These are phyloP conservation scores for Choristoneura rosaceana DNA, from an alignment of 2,888 invertebrate species.

Conservation along the genomic window DNA sequence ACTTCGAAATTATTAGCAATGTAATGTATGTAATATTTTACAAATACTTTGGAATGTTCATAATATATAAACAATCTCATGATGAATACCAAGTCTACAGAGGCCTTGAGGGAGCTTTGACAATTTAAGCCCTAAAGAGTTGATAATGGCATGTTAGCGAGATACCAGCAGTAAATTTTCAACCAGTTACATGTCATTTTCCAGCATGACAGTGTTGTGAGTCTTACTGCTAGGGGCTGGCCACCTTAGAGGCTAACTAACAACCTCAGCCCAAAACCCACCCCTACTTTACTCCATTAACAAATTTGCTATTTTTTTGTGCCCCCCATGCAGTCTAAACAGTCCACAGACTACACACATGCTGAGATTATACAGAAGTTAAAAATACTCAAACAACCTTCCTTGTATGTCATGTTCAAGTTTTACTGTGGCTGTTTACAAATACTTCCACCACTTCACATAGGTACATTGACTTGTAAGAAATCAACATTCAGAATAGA, in stretches of 20 bases:
- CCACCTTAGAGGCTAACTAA: constrained; percentile 44
- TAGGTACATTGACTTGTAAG: constrained; percentile 14
- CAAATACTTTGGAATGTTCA: constrained; percentile 86
- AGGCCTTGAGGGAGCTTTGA: constrained; percentile 7
- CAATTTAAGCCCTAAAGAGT: neutral
- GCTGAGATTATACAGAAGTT: constrained; percentile 40
- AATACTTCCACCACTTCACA: constrained; percentile 4
- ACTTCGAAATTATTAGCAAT: constrained; percentile 84
- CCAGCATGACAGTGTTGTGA: constrained; percentile 3
- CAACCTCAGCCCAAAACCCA: constrained; percentile 46
- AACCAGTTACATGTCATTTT: constrained; percentile 2
- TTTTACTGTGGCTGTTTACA: constrained; percentile 29
- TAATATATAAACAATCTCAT: constrained; percentile 58
- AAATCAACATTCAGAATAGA: constrained; percentile 26
- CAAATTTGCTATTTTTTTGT: constrained; percentile 80
- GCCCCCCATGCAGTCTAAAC: constrained; percentile 62
- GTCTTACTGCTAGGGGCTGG: constrained; percentile 44
- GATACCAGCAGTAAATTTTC: neutral
- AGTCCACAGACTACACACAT: constrained; percentile 45
- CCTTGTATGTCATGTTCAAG: constrained; percentile 30
- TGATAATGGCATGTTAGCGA: neutral
- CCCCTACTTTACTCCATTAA: constrained; percentile 60
- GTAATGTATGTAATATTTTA: constrained; percentile 85
- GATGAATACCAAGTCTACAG: constrained; percentile 34
- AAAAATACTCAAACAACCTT: constrained; percentile 41